A percentile compares a stretch with the other conserved stretches of the same genome.
These are phyloP conservation scores for Sander lucioperca DNA, from an alignment of 2,113 vertebrate species.

Conservation along the genomic window DNA sequence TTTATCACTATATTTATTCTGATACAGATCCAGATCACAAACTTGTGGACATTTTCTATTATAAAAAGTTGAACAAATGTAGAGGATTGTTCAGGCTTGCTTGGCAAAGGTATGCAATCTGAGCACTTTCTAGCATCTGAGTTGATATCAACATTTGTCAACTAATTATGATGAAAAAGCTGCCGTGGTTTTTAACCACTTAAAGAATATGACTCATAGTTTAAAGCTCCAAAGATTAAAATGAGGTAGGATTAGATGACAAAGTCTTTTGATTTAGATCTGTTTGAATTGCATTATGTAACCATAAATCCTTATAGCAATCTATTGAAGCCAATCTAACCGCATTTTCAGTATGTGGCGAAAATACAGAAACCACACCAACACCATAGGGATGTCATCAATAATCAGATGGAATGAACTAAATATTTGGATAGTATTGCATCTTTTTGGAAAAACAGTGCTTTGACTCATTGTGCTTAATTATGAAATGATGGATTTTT, in stretches of 20 bases:
- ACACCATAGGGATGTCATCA: slow-evolving; percentile 45
- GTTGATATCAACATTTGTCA: slow-evolving; percentile 56
- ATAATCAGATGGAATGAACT: slow-evolving; percentile 12
- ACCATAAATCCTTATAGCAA: slow-evolving; percentile 32
- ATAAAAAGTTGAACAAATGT: slow-evolving; percentile 12
- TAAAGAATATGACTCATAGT: slow-evolving; percentile 31
- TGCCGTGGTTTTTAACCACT: slow-evolving; percentile 36
- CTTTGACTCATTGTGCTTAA: slow-evolving; percentile 23
- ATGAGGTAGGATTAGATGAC: slow-evolving; percentile 41
- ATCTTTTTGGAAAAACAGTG: slow-evolving; percentile 10
- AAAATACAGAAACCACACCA: slow-evolving; percentile 14
- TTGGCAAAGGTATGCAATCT: not conserved
- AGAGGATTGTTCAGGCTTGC: slow-evolving; percentile 5
- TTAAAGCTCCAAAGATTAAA: slow-evolving; percentile 46
- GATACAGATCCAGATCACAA: slow-evolving; percentile 16
- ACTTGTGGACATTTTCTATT: slow-evolving; percentile 9
- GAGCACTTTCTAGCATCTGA: slow-evolving; percentile 1
- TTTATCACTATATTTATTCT: slow-evolving; percentile 19
- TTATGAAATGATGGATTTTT: slow-evolving; percentile 35
- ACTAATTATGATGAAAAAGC: slow-evolving; percentile 43
- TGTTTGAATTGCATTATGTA: slow-evolving; percentile 53
- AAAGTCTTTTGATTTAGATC: slow-evolving; percentile 44
- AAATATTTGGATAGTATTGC: slow-evolving; percentile 20
- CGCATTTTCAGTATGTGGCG: slow-evolving; percentile 11
- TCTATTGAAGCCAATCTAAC: slow-evolving; percentile 21